Evolutionary conservation across 2,888 invertebrate genomes (phyloP).

Genomic region (Trichopoda pennipes): DNA sequence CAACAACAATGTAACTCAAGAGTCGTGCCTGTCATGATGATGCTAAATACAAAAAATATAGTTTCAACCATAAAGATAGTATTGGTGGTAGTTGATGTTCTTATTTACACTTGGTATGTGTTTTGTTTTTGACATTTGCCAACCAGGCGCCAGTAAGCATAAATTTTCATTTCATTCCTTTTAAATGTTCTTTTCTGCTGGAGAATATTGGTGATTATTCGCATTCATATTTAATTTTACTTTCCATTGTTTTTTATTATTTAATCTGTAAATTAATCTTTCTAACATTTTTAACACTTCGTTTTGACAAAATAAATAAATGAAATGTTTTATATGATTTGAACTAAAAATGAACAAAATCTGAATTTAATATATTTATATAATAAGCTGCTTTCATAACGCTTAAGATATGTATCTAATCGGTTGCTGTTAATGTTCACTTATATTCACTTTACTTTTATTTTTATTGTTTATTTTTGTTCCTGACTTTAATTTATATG

Average conservation of each 20-base stretch:
- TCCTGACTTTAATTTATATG: neutral
- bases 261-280: slow-evolving; percentile 63
- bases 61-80: slow-evolving; percentile 22
- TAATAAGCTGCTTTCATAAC: slow-evolving; percentile 36
- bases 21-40: slow-evolving; percentile 32
- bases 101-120: slow-evolving; percentile 56
- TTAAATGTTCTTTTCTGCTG: slow-evolving; percentile 3
- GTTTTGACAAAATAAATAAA: slow-evolving; percentile 51
- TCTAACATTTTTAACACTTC: slow-evolving; percentile 47
- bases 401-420: slow-evolving; percentile 56
- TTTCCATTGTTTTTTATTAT: slow-evolving; percentile 41
- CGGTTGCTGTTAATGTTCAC: slow-evolving; percentile 29
- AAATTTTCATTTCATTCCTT: slow-evolving; percentile 25
- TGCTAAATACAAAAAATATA: slow-evolving; percentile 14
- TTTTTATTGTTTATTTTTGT: neutral
- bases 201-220: slow-evolving; percentile 1
- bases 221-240: slow-evolving; percentile 32
- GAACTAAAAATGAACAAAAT: slow-evolving; percentile 8
- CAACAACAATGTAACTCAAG: neutral
- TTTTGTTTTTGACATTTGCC: slow-evolving; percentile 69
- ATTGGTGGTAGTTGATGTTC: slow-evolving; percentile 47
- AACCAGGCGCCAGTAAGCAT: slow-evolving; percentile 66
- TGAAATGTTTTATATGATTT: slow-evolving; percentile 39
- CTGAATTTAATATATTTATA: slow-evolving; percentile 38
- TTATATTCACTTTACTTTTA: slow-evolving; percentile 37